A percentile compares a stretch with the other conserved stretches of the same genome.
These are phyloP conservation scores for Gavia stellata DNA, from an alignment of 2,113 vertebrate species.

Conservation along the genomic window DNA sequence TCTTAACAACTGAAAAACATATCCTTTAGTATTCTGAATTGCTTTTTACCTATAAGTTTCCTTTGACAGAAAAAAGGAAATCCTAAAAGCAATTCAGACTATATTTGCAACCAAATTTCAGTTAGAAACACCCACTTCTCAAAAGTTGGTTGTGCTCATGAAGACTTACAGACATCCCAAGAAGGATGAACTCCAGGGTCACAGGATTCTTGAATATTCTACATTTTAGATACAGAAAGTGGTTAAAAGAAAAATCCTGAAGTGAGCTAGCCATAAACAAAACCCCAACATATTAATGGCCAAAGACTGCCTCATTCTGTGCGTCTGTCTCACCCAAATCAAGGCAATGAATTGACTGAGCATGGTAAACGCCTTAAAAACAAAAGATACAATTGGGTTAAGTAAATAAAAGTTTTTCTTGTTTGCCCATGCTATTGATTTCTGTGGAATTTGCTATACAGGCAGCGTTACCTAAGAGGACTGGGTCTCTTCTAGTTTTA, in stretches of 20 bases:
- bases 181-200: rapidly evolving
- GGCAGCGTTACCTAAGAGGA: neutral
- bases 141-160: neutral
- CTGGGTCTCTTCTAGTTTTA: neutral
- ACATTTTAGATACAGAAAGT: neutral
- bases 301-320: neutral
- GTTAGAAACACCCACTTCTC: neutral
- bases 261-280: neutral
- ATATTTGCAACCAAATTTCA: neutral
- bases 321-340: neutral
- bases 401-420: neutral
- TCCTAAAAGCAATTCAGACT: neutral
- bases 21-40: neutral
- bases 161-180: neutral
- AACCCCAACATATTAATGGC: neutral
- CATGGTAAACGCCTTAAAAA: neutral
- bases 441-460: neutral
- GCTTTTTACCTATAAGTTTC: neutral
- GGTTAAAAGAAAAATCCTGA: neutral
- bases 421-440: neutral
- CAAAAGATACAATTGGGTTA: neutral
- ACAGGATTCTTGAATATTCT: neutral
- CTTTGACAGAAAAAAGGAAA: neutral
- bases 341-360: neutral
- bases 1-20: neutral